Evolutionary conservation across 2,113 vertebrate genomes (phyloP).

Genomic region (Ceyx margarethae): DNA sequence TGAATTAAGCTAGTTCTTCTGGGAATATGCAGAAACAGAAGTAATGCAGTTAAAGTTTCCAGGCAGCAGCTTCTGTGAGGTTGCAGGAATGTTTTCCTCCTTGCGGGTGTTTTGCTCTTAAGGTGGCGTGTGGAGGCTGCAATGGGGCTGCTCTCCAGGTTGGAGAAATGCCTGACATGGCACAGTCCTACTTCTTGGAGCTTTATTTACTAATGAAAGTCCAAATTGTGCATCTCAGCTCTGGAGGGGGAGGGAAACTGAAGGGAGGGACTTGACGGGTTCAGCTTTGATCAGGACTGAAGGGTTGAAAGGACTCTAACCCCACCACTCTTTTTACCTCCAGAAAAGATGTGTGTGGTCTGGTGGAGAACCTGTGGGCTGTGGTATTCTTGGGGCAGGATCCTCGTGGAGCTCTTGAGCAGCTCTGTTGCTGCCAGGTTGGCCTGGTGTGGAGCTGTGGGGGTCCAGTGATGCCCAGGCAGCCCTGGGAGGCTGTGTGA

Average conservation of each 20-base stretch:
- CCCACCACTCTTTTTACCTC: not conserved
- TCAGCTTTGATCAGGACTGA: not conserved
- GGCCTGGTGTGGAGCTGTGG: not conserved
- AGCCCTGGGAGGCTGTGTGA: not conserved
- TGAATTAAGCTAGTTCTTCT: constrained; percentile 13
- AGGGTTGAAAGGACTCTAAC: not conserved
- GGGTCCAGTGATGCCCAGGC: not conserved
- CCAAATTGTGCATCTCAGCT: rapidly evolving
- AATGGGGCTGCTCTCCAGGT: not conserved
- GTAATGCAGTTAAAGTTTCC: constrained; percentile 12
- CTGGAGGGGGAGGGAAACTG: too few relatives aligned
- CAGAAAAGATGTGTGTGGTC: not conserved
- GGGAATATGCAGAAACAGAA: not conserved
- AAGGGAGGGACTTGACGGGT: not conserved
- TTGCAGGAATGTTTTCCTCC: not conserved
- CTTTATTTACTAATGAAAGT: not conserved
- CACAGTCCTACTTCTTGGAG: not conserved
- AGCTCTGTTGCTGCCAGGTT: not conserved
- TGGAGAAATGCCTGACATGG: not conserved
- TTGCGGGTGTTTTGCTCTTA: not conserved
- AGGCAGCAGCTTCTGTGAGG: not conserved
- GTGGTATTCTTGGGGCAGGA: not conserved
- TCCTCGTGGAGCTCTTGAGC: rapidly evolving
- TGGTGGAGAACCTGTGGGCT: not conserved
- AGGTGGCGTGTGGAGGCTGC: not conserved